Conservation (phyloP, 2,888 invertebrate species). For the Lepidocyrtoides sp. region DNA sequence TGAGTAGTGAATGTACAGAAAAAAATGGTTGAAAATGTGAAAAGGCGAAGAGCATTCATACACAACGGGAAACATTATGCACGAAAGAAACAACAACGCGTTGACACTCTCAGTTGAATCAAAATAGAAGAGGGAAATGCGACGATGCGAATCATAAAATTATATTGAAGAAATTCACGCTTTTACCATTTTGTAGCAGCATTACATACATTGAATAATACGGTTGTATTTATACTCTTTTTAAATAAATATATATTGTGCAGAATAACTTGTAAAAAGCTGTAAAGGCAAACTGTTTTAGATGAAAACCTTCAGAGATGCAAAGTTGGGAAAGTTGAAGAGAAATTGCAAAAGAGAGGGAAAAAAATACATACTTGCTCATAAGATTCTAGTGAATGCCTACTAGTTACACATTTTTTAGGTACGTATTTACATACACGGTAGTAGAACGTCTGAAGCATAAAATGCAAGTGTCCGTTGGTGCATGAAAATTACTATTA, state of each 20-base stretch:
- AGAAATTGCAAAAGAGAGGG: not conserved
- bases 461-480: conserved; percentile 53
- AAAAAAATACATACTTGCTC: not conserved
- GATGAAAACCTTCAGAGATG: not conserved
- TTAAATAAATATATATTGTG: not conserved
- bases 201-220: not conserved
- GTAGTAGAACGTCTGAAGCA: conserved; percentile 13
- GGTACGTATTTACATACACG: not conserved
- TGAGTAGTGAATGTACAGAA: not conserved
- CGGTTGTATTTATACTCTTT: not conserved
- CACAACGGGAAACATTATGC: too few relatives aligned
- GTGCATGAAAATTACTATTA: conserved; percentile 66
- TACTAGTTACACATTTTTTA: too few relatives aligned
- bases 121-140: conserved; percentile 23
- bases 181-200: not conserved
- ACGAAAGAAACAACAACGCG: conserved; percentile 13
- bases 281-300: not conserved
- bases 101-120: conserved; percentile 42
- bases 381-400: too few relatives aligned
- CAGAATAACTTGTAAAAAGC: not conserved
- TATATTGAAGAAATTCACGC: not conserved
- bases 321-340: not conserved
- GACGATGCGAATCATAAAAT: conserved; percentile 40
- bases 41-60: too few relatives aligned
- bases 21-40: not conserved